Percentiles rank a stretch among this genome's conserved stretches.
phyloP scores from a whole-genome alignment of 2,888 invertebrate genomes.

The Choreutis nemorana region DNA sequence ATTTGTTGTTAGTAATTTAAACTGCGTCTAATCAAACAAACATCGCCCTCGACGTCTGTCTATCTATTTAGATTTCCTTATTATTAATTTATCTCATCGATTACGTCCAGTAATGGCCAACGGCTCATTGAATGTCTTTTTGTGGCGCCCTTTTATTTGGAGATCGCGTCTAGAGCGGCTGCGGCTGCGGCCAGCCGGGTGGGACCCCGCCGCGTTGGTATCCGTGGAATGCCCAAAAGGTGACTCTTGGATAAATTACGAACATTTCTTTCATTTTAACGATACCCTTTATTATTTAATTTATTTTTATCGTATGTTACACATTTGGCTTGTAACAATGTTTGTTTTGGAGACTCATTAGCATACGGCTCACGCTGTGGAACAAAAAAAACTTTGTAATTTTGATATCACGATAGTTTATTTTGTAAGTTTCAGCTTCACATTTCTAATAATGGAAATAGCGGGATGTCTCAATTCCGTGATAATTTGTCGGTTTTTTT shows the following conservation, averaged over 20 bases:
- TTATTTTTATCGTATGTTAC: slow-evolving; percentile 66
- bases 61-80: slow-evolving; percentile 43
- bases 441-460: slow-evolving; percentile 53
- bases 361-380: slow-evolving; percentile 58
- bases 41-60: slow-evolving; percentile 19
- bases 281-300: slow-evolving; percentile 66
- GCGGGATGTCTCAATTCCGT: slow-evolving; percentile 61
- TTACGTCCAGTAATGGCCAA: slow-evolving; percentile 59
- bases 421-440: slow-evolving; percentile 37
- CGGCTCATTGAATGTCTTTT: slow-evolving; percentile 64
- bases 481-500: slow-evolving; percentile 57
- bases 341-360: slow-evolving; percentile 65
- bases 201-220: slow-evolving; percentile 58
- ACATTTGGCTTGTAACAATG: slow-evolving; percentile 63
- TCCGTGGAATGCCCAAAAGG: slow-evolving; percentile 64
- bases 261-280: slow-evolving; percentile 65
- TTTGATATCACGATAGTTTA: slow-evolving; percentile 49
- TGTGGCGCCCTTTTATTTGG: slow-evolving; percentile 63
- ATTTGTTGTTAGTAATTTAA: too few species aligned
- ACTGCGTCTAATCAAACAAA: too few species aligned
- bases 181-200: too few species aligned
- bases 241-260: slow-evolving; percentile 66
- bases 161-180: slow-evolving; percentile 59
- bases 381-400: slow-evolving; percentile 32
- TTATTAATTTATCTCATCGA: slow-evolving; percentile 64